Evolutionary conservation across 2,797 vertebrate genomes (phyloP).

Genomic region (Sebastes alutus): DNA sequence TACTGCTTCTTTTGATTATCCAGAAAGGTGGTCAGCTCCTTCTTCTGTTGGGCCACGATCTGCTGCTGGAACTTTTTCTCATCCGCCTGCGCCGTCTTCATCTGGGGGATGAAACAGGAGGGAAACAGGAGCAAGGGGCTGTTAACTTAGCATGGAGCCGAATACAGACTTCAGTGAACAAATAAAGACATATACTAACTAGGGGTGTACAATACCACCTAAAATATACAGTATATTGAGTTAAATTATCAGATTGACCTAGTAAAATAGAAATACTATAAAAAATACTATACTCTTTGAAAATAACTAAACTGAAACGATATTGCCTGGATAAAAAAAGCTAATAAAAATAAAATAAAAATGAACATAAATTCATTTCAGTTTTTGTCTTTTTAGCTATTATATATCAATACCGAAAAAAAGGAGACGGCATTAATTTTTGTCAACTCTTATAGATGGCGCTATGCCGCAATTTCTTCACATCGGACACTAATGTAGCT

Average conservation of each 20-base stretch:
- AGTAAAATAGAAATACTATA: no score
- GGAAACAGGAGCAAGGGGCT: not conserved
- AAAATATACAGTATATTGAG: not conserved
- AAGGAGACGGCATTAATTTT: no score
- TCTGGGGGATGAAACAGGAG: slow-evolving; percentile 74
- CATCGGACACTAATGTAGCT: no score
- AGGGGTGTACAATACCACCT: not conserved
- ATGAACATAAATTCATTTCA: no score
- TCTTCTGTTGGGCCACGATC: slow-evolving; percentile 98
- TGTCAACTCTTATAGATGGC: no score
- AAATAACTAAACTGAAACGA: no score
- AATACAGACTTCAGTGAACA: not conserved
- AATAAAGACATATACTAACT: not conserved
- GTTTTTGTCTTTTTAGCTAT: no score
- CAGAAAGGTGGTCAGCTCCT: slow-evolving; percentile 98
- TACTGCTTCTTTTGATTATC: slow-evolving; percentile 99
- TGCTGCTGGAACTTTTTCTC: slow-evolving; percentile 99
- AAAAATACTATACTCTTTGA: no score
- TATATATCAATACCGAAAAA: no score
- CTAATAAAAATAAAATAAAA: no score
- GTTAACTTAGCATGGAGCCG: not conserved
- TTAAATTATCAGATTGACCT: not conserved
- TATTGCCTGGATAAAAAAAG: no score
- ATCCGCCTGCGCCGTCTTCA: slow-evolving; percentile 92
- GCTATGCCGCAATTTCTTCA: no score